Percentiles rank a stretch among this genome's conserved stretches.
Conservation (phyloP, 2,113 vertebrate species). For the Pundamilia nyererei region DNA sequence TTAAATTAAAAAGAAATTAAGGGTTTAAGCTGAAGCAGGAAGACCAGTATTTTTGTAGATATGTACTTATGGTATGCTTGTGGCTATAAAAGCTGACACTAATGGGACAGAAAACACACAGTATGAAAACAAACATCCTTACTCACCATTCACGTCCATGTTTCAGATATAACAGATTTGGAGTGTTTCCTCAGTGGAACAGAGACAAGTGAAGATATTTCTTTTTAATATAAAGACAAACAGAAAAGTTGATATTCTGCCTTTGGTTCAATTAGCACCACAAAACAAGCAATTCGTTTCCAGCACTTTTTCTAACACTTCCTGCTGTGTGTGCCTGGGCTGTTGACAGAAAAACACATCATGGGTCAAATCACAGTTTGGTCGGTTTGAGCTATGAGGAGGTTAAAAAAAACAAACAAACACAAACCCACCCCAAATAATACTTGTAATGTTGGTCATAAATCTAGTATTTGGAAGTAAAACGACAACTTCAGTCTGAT, state of each 20-base stretch:
- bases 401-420: background rate
- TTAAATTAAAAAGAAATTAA: background rate
- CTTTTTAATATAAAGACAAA: background rate
- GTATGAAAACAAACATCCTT: background rate
- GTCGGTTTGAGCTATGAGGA: conserved; percentile 12
- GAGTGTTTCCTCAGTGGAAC: background rate
- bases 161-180: background rate
- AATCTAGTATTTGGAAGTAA: conserved; percentile 32
- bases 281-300: background rate
- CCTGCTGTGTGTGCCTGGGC: background rate
- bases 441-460: background rate
- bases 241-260: background rate
- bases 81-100: background rate
- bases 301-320: background rate
- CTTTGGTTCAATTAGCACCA: background rate
- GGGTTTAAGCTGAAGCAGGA: accelerated
- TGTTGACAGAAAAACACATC: background rate
- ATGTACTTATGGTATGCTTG: background rate
- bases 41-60: background rate
- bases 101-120: background rate
- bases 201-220: background rate
- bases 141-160: background rate
- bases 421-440: background rate
- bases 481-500: conserved; percentile 19
- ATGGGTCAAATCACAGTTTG: conserved; percentile 28